Evolutionary conservation across 2,797 vertebrate species (phyloP).

Genomic region (Mus spretus): DNA sequence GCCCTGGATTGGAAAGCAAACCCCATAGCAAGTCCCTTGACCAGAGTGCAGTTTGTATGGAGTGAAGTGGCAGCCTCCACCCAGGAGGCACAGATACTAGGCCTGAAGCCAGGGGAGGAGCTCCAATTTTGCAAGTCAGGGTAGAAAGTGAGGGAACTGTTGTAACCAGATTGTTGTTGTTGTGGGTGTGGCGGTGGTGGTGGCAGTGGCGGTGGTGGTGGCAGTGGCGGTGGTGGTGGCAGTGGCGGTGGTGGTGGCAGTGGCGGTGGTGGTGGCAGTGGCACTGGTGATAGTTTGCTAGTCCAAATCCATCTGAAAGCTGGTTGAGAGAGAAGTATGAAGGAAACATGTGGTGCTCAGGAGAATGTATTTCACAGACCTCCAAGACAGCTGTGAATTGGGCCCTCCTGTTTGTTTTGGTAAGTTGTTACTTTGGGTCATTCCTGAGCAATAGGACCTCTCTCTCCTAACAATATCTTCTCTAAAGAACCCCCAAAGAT

Average conservation of each 20-base stretch:
- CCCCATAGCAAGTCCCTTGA: not conserved
- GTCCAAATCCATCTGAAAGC: not conserved
- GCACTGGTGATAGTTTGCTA: not conserved
- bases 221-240: not conserved
- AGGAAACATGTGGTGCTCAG: not conserved
- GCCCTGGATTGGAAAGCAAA: constrained; percentile 64
- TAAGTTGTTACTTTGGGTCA: not conserved
- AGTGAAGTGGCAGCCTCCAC: not conserved
- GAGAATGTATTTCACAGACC: not conserved
- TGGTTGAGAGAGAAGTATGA: not conserved
- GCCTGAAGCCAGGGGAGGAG: not conserved
- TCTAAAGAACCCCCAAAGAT: not conserved
- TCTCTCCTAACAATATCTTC: not conserved
- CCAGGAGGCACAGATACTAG: not conserved
- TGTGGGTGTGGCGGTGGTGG: no score
- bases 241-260: no score
- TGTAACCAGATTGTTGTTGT: not conserved
- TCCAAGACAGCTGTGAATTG: not conserved
- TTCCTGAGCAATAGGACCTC: not conserved
- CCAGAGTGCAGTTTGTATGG: constrained; percentile 50
- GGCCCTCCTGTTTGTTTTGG: not conserved
- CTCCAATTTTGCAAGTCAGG: not conserved
- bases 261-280: not conserved
- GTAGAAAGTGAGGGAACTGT: not conserved
- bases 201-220: not conserved